Evolutionary conservation across 2,797 vertebrate genomes (phyloP).

Genomic region (Botia almorhae): DNA sequence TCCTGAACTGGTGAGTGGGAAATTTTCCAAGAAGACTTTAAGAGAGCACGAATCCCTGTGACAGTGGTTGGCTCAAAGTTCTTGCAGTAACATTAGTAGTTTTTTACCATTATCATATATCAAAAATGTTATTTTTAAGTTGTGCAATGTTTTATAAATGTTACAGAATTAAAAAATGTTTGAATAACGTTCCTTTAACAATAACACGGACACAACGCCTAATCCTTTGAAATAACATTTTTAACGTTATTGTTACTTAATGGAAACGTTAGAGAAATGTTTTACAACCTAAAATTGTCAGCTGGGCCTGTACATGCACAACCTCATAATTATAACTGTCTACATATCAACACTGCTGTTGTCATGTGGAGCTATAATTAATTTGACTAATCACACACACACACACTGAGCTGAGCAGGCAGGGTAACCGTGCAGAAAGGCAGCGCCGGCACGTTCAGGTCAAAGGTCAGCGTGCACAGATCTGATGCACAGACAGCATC

Average conservation of each 20-base stretch:
- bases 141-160: too few species aligned
- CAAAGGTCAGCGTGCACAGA: constrained; percentile 12
- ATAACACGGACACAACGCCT: too few species aligned
- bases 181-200: too few species aligned
- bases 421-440: constrained; percentile 7
- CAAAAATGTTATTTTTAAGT: too few species aligned
- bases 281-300: neutral
- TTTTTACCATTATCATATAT: too few species aligned
- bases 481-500: constrained; percentile 5
- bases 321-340: neutral
- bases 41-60: neutral
- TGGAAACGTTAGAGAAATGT: too few species aligned
- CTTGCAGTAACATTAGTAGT: neutral
- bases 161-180: too few species aligned
- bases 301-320: neutral
- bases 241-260: too few species aligned
- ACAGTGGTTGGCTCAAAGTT: too few species aligned
- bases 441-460: constrained; percentile 7
- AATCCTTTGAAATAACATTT: too few species aligned
- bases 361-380: neutral
- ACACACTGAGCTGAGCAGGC: constrained; percentile 5
- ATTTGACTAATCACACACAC: constrained; percentile 1
- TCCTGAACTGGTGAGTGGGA: neutral
- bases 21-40: neutral
- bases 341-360: neutral